Evolutionary conservation across 1,140 invertebrate species (phyloP).

Genomic region (Pantala flavescens): DNA sequence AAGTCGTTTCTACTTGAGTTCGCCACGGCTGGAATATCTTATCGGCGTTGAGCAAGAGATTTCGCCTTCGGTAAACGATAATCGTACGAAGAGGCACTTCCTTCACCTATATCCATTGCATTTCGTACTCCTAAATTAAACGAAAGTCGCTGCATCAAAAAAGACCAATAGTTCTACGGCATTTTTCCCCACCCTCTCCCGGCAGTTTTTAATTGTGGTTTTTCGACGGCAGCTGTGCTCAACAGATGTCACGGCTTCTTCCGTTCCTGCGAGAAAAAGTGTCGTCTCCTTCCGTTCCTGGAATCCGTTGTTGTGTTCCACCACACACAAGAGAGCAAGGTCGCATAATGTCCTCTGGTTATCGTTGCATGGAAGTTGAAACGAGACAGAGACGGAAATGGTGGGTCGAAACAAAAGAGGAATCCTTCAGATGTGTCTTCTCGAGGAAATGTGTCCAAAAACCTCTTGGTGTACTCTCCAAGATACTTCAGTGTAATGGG

Average conservation of each 20-base stretch:
- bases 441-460: too few species aligned
- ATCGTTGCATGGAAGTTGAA: background rate
- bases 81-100: background rate
- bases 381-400: too few species aligned
- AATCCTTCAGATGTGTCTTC: too few species aligned
- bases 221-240: slow-evolving; percentile 6
- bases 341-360: background rate
- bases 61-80: background rate
- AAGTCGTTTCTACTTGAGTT: background rate
- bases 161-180: background rate
- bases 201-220: slow-evolving; percentile 6
- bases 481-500: too few species aligned
- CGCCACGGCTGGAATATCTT: background rate
- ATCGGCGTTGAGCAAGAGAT: slow-evolving; percentile 4
- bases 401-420: too few species aligned
- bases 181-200: background rate
- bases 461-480: too few species aligned
- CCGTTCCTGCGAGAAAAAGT: background rate
- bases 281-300: slow-evolving; percentile 6
- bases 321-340: background rate
- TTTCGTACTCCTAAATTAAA: background rate
- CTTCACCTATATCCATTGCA: background rate
- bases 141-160: background rate
- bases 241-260: slow-evolving; percentile 8
- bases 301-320: background rate